These are phyloP conservation scores for Sylvietta virens DNA, from an alignment of 2,113 vertebrate genomes.

Conservation along the genomic window DNA sequence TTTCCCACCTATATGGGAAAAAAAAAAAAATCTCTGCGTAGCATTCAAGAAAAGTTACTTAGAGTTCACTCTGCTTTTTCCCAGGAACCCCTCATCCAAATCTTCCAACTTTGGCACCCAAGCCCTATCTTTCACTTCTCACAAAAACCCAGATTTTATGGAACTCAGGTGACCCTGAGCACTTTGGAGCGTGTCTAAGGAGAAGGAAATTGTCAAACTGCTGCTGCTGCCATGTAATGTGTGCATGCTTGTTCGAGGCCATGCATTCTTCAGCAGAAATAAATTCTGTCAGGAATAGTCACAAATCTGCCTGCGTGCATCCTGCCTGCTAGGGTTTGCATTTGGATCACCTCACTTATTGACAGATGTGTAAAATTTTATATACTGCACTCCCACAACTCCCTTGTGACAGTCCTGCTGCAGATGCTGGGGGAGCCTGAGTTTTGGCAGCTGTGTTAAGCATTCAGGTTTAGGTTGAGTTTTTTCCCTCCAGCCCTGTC, in stretches of 20 bases:
- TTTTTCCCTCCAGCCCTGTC: not conserved
- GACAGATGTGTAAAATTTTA: slow-evolving; percentile 65
- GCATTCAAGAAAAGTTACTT: not conserved
- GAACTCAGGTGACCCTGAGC: not conserved
- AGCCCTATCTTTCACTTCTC: not conserved
- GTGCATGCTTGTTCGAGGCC: not conserved
- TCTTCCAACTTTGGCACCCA: not conserved
- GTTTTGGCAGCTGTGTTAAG: slow-evolving; percentile 55
- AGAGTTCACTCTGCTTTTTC: not conserved
- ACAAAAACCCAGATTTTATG: not conserved
- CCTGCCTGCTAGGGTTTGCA: slow-evolving; percentile 44
- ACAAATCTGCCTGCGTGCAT: slow-evolving; percentile 40
- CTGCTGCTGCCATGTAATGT: not conserved
- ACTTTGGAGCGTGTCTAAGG: not conserved
- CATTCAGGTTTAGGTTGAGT: not conserved
- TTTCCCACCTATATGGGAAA: not conserved
- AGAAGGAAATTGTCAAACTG: not conserved
- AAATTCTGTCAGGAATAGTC: slow-evolving; percentile 26
- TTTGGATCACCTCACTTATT: slow-evolving; percentile 61
- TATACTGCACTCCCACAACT: slow-evolving; percentile 55
- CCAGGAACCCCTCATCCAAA: not conserved
- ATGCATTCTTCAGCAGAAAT: slow-evolving; percentile 37
- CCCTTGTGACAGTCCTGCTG: slow-evolving; percentile 38
- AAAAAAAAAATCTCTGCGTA: not conserved
- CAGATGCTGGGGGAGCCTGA: slow-evolving; percentile 56